Conservation (phyloP, 2,113 vertebrate species). For the Ailurus styani region DNA sequence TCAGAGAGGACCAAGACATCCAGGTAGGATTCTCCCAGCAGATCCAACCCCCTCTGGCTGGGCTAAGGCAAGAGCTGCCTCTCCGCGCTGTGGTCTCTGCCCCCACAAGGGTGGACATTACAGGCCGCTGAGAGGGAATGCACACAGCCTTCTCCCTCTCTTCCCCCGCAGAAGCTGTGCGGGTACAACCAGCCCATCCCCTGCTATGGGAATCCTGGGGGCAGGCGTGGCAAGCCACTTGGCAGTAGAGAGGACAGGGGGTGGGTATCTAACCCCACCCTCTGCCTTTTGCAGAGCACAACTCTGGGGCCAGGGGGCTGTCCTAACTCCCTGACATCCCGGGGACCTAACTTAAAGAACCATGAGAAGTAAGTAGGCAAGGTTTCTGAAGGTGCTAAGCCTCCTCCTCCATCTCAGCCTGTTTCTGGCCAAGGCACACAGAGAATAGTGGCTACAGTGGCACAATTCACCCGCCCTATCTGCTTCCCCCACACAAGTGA, state of each 20-base stretch:
- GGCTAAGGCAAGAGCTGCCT: background rate
- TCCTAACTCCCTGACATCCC: background rate
- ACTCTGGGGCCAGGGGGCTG: background rate
- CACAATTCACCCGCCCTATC: background rate
- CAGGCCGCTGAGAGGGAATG: background rate
- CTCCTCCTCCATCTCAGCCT: background rate
- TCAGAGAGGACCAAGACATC: background rate
- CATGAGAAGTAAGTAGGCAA: background rate
- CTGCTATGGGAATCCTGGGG: background rate
- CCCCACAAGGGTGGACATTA: background rate
- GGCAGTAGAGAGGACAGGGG: background rate
- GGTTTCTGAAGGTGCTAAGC: background rate
- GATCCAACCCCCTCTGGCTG: background rate
- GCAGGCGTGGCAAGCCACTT: background rate
- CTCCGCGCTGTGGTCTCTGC: background rate
- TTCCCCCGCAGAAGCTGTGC: background rate
- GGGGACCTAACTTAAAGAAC: background rate
- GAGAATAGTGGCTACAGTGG: background rate
- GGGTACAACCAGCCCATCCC: background rate
- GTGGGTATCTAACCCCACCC: background rate
- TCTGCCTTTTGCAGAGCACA: background rate
- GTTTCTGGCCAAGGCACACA: background rate
- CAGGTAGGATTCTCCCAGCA: background rate
- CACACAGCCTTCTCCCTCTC: background rate
- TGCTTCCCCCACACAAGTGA: background rate